Percentiles rank a stretch among this genome's conserved stretches.
Evolutionary conservation across 2,797 vertebrate species (phyloP).

Genomic region (Trachurus trachurus): DNA sequence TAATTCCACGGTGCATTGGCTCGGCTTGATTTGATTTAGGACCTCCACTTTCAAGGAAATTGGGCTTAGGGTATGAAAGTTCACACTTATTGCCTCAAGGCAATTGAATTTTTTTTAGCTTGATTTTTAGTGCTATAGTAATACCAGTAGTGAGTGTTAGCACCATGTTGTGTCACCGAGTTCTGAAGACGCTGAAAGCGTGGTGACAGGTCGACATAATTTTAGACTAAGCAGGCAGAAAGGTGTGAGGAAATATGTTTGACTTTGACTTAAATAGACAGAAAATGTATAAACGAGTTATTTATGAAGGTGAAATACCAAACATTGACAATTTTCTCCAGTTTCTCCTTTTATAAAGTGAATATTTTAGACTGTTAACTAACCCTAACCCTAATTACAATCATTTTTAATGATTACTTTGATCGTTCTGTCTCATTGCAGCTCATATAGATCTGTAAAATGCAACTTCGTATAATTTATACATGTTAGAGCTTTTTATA

Average conservation of each 20-base stretch:
- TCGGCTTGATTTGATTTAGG: constrained; percentile 80
- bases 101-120: constrained; percentile 79
- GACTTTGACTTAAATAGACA: constrained; percentile 2
- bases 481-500: background rate
- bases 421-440: background rate
- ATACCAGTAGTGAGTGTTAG: constrained; percentile 45
- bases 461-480: background rate
- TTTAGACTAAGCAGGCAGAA: constrained; percentile 7
- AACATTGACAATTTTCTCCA: background rate
- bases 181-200: constrained; percentile 42
- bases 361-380: background rate
- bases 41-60: constrained; percentile 82
- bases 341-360: too few relatives aligned
- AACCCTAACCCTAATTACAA: background rate
- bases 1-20: constrained; percentile 80
- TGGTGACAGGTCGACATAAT: constrained; percentile 19
- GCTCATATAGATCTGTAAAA: background rate
- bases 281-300: background rate
- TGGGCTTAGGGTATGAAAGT: constrained; percentile 82
- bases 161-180: constrained; percentile 56
- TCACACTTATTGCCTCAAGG: constrained; percentile 80
- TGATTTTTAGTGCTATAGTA: constrained; percentile 70
- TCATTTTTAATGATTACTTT: constrained; percentile 2
- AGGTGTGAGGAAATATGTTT: constrained; percentile 7
- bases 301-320: background rate